Evolutionary conservation across 2,888 invertebrate species (phyloP).

Genomic region (Rhopalosiphum nymphaeae): DNA sequence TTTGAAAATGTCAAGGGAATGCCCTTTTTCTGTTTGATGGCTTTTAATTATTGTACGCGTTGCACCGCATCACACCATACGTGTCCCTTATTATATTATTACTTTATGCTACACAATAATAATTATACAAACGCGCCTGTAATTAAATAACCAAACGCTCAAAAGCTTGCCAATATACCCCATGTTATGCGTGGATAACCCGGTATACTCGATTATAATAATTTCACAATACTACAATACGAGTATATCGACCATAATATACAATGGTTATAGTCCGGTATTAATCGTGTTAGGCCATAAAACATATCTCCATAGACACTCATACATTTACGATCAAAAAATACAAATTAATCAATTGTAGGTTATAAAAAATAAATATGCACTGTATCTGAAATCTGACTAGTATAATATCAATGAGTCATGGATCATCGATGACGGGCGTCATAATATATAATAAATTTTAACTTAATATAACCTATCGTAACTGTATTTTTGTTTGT

Average conservation of each 20-base stretch:
- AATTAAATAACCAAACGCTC: not conserved
- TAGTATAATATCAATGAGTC: not conserved
- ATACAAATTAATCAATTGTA: not conserved
- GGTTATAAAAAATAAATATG: not conserved
- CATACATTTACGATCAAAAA: not conserved
- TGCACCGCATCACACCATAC: not conserved
- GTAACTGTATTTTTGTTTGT: not conserved
- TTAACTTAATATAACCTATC: not conserved
- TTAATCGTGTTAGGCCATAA: not conserved
- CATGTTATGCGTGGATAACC: not conserved
- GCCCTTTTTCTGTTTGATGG: not conserved
- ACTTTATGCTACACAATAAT: not conserved
- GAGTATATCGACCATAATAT: not conserved
- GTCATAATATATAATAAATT: not conserved
- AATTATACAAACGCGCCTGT: not conserved
- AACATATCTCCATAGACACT: not conserved
- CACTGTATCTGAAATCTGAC: not conserved
- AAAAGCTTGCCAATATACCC: not conserved
- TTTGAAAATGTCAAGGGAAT: slow-evolving; percentile 10
- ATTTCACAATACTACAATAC: not conserved
- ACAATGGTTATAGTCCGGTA: not conserved
- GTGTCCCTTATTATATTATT: not conserved
- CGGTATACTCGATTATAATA: not conserved
- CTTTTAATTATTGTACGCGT: not conserved
- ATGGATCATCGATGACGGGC: too few relatives aligned